Conservation (phyloP, 2,888 invertebrate species). For the Trilocha varians region DNA sequence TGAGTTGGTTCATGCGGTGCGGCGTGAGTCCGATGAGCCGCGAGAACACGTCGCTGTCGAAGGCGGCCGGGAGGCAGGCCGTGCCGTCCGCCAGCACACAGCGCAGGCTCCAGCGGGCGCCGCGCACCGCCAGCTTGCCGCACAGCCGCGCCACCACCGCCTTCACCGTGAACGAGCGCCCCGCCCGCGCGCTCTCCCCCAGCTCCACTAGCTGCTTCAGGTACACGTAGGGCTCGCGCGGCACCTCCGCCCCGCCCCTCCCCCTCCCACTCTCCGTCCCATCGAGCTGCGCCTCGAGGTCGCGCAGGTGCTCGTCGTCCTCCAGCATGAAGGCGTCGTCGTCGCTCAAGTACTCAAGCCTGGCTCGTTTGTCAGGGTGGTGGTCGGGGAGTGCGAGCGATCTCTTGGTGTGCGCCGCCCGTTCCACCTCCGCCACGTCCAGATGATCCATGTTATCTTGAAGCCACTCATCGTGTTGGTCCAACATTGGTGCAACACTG, state of each 20-base stretch:
- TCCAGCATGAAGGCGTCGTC: constrained; percentile 47
- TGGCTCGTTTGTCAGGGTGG: constrained; percentile 44
- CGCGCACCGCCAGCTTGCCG: constrained; percentile 68
- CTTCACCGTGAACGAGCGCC: constrained; percentile 67
- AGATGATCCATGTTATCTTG: constrained; percentile 40
- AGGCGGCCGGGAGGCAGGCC: constrained; percentile 66
- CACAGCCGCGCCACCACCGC: constrained; percentile 70
- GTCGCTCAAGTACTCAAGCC: constrained; percentile 30
- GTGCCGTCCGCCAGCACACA: constrained; percentile 74
- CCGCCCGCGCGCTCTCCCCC: constrained; percentile 31
- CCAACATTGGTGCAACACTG: constrained; percentile 15
- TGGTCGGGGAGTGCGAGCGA: constrained; percentile 16
- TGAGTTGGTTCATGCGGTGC: constrained; percentile 53
- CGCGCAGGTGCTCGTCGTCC: constrained; percentile 49
- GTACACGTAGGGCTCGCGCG: constrained; percentile 53
- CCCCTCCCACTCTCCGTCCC: constrained; percentile 5
- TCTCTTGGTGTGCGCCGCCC: constrained; percentile 33
- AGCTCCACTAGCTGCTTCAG: constrained; percentile 58
- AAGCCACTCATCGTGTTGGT: constrained; percentile 27
- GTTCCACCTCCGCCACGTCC: constrained; percentile 46
- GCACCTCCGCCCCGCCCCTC: constrained; percentile 21
- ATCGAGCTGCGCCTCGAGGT: constrained; percentile 45
- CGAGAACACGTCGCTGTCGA: constrained; percentile 72
- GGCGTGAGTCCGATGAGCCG: constrained; percentile 65
- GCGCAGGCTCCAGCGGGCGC: constrained; percentile 69